These are phyloP conservation scores for Heliocidaris erythrogramma DNA, from an alignment of 35 echinoderm and acorn worm species.

Conservation along the genomic window DNA sequence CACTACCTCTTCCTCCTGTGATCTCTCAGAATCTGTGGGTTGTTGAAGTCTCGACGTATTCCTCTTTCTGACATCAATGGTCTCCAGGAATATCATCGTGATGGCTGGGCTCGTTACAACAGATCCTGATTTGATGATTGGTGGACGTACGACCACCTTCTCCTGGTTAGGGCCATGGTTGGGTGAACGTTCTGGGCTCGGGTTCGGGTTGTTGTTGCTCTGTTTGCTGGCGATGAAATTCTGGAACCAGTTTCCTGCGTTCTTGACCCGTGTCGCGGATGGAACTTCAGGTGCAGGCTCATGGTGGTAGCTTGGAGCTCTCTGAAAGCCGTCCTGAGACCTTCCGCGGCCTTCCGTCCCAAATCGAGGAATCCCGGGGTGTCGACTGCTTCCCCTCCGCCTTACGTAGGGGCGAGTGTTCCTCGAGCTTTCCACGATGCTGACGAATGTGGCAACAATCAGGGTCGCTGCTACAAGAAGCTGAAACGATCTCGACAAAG, in stretches of 20 bases:
- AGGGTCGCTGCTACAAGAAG: neutral
- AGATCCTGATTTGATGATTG: neutral
- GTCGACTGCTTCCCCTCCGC: neutral
- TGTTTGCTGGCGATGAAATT: neutral
- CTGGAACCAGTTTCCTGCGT: neutral
- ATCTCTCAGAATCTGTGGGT: neutral
- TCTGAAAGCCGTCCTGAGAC: neutral
- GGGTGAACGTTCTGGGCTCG: neutral
- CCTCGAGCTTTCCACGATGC: neutral
- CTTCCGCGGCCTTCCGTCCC: neutral
- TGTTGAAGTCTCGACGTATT: neutral
- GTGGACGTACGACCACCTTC: neutral
- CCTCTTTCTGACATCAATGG: neutral
- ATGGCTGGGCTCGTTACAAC: neutral
- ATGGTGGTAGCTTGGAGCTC: too few species aligned
- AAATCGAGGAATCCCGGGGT: neutral
- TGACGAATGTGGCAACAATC: neutral
- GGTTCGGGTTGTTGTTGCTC: neutral
- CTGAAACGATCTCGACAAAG: neutral
- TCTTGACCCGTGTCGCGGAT: neutral
- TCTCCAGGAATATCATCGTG: neutral
- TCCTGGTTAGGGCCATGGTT: neutral
- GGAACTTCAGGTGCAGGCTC: too few species aligned
- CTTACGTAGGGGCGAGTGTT: neutral
- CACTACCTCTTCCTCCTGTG: neutral